Conservation (phyloP, 2,888 invertebrate species). For the Eumacrocentrus americanus region DNA sequence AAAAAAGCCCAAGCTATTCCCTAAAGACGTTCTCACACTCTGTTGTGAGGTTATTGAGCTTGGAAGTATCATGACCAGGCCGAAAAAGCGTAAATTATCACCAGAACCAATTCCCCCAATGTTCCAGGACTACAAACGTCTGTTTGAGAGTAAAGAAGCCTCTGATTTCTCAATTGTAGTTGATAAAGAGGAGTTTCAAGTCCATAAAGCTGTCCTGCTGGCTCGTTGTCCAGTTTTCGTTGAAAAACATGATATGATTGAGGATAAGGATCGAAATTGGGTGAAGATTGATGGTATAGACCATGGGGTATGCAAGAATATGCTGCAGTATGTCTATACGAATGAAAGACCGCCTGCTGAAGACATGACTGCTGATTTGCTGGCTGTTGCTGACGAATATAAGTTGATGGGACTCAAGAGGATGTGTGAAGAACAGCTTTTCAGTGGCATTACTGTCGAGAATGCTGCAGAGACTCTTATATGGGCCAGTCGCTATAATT, state of each 20-base stretch:
- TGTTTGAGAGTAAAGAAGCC: background rate
- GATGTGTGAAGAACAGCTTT: background rate
- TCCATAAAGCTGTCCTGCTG: background rate
- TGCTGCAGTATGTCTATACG: constrained; percentile 8
- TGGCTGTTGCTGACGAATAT: background rate
- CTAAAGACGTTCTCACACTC: no score
- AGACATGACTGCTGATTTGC: background rate
- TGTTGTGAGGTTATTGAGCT: no score
- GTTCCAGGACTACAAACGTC: background rate
- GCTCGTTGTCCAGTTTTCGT: background rate
- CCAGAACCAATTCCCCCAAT: no score
- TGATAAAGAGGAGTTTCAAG: background rate
- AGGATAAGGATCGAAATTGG: background rate
- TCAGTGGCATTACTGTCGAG: background rate
- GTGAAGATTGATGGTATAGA: background rate
- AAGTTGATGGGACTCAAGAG: background rate
- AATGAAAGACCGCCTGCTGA: background rate
- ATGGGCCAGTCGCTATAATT: background rate
- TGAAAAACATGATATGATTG: background rate
- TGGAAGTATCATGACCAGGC: no score
- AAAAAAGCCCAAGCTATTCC: no score
- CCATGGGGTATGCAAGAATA: background rate
- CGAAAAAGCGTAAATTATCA: no score
- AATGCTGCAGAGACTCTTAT: background rate
- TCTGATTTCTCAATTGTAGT: background rate